Conservation (phyloP, 1,140 invertebrate species). For the Holcopasites calliopsidis region DNA sequence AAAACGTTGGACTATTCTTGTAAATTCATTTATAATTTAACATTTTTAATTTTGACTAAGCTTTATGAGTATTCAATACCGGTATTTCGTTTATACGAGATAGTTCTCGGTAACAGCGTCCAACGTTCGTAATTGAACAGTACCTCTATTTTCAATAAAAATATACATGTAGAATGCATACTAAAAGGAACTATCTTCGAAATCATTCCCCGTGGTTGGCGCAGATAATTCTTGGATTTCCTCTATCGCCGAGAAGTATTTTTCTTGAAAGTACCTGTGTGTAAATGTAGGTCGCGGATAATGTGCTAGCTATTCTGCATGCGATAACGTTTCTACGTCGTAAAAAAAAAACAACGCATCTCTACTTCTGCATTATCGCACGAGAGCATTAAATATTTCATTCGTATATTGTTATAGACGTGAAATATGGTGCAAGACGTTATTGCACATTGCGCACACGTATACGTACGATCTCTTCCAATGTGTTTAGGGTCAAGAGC, state of each 20-base stretch:
- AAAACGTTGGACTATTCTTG: too few relatives aligned
- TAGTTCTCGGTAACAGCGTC: too few relatives aligned
- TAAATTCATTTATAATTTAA: too few relatives aligned
- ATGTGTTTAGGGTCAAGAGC: too few relatives aligned
- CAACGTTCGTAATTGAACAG: too few relatives aligned
- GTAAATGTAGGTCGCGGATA: slow-evolving; percentile 7
- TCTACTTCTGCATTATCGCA: background rate
- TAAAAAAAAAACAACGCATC: slow-evolving; percentile 14
- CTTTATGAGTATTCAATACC: too few relatives aligned
- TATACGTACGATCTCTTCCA: too few relatives aligned
- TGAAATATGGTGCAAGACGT: background rate
- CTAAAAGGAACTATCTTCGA: background rate
- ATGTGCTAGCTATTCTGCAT: background rate
- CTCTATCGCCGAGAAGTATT: background rate
- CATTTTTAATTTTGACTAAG: too few relatives aligned
- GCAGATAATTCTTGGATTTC: background rate
- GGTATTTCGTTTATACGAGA: too few relatives aligned
- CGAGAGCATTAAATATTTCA: background rate
- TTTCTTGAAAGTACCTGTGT: background rate
- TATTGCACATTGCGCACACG: too few relatives aligned
- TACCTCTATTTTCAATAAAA: too few relatives aligned
- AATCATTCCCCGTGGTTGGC: background rate
- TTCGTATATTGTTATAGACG: background rate
- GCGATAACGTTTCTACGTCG: background rate
- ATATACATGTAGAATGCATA: too few relatives aligned